Conservation (phyloP, 2,888 invertebrate species). For the Melieria picta region DNA sequence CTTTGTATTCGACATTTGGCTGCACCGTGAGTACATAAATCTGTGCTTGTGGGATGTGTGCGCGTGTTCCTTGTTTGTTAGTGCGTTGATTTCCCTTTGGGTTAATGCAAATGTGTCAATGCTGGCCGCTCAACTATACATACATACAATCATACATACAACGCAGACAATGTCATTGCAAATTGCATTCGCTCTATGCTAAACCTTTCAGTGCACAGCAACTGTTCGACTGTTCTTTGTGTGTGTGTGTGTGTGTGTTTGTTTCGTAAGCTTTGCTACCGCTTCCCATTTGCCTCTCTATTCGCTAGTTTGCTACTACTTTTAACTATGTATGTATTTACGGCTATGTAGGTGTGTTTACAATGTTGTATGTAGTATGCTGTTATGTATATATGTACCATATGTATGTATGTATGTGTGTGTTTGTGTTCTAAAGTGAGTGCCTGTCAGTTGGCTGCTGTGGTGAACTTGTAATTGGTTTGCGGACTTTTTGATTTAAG, state of each 20-base stretch:
- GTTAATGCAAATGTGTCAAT: conserved; percentile 2
- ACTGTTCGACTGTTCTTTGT: conserved; percentile 24
- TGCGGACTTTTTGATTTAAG: conserved; percentile 10
- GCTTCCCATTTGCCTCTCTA: neutral
- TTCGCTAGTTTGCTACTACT: neutral
- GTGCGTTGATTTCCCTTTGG: conserved; percentile 10
- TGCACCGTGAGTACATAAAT: neutral
- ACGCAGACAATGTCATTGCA: no score
- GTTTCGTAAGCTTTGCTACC: neutral
- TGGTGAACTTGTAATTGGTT: conserved; percentile 21
- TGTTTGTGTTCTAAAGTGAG: conserved; percentile 20
- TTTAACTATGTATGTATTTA: neutral
- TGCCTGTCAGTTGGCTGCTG: conserved; percentile 24
- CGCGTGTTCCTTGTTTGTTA: conserved; percentile 18
- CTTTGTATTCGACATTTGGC: conserved; percentile 46
- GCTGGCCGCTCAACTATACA: no score
- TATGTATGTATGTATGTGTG: conserved; percentile 31
- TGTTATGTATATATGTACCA: conserved; percentile 16
- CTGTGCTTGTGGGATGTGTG: neutral
- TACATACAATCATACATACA: no score
- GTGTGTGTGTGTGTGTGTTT: conserved; percentile 27
- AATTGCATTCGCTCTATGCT: conserved; percentile 6
- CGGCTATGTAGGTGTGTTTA: neutral
- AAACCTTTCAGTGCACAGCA: neutral
- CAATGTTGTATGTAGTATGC: neutral